Evolutionary conservation across 2,888 invertebrate genomes (phyloP).

Genomic region (Alsophila aescularia): DNA sequence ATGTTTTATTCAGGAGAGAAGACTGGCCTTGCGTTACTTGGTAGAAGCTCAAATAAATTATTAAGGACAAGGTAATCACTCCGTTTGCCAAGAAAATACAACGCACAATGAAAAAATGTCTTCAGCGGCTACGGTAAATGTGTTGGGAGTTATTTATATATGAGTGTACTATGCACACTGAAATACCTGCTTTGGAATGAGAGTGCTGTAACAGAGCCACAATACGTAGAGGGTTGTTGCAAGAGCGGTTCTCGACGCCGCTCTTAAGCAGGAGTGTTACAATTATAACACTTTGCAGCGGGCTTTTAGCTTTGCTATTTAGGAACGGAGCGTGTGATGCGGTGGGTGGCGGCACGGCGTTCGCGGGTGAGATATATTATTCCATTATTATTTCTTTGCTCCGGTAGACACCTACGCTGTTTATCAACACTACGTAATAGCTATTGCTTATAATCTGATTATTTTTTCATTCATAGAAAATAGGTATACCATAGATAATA

Average conservation of each 20-base stretch:
- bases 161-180: constrained; percentile 43
- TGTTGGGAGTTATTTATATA: constrained; percentile 56
- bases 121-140: constrained; percentile 55
- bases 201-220: constrained; percentile 34
- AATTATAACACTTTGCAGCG: constrained; percentile 55
- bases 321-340: constrained; percentile 10
- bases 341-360: background rate
- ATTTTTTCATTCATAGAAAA: too few species aligned
- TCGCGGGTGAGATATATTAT: background rate
- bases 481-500: too few species aligned
- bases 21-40: constrained; percentile 73
- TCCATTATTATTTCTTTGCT: background rate
- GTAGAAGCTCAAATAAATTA: constrained; percentile 74
- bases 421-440: too few species aligned
- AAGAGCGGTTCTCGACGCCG: constrained; percentile 36
- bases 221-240: constrained; percentile 33
- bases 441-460: too few species aligned
- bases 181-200: constrained; percentile 40
- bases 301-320: constrained; percentile 43
- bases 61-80: constrained; percentile 74
- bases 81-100: constrained; percentile 65
- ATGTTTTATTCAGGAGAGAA: constrained; percentile 77
- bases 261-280: constrained; percentile 43
- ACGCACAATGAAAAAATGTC: constrained; percentile 61
- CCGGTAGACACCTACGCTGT: too few species aligned